phyloP scores from a whole-genome alignment of 2,113 vertebrate genomes.

The Trematomus loennbergii region DNA sequence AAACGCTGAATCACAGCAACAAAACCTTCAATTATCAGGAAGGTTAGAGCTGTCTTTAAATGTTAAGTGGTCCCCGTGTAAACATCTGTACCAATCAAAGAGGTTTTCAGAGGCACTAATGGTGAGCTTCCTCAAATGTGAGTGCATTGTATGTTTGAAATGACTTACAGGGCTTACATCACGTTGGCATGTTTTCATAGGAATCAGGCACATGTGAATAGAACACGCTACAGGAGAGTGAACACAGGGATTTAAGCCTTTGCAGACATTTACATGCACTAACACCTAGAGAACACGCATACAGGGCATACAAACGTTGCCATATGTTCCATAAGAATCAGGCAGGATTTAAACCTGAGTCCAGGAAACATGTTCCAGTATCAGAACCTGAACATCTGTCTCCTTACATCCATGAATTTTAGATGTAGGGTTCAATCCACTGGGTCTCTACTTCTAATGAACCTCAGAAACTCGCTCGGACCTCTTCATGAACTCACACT shows the following conservation, averaged over 20 bases:
- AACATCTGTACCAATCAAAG: not conserved
- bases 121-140: not conserved
- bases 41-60: constrained; percentile 49
- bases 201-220: too few relatives aligned
- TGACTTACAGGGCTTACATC: not conserved
- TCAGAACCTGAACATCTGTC: constrained; percentile 10
- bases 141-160: not conserved
- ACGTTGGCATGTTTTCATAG: too few relatives aligned
- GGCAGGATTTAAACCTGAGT: too few relatives aligned
- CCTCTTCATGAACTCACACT: not conserved
- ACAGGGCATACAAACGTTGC: too few relatives aligned
- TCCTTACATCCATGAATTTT: not conserved
- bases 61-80: constrained; percentile 18
- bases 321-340: too few relatives aligned
- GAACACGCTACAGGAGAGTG: too few relatives aligned
- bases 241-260: too few relatives aligned
- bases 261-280: too few relatives aligned
- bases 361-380: not conserved
- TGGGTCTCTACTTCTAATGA: too few relatives aligned
- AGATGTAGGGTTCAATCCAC: not conserved
- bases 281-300: too few relatives aligned
- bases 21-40: constrained; percentile 44
- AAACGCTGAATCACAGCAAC: constrained; percentile 28
- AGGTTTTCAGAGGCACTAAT: not conserved
- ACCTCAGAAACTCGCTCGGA: too few relatives aligned